phyloP scores from a whole-genome alignment of 92 coral and sea anemone species.

The Pocillopora meandrina region DNA sequence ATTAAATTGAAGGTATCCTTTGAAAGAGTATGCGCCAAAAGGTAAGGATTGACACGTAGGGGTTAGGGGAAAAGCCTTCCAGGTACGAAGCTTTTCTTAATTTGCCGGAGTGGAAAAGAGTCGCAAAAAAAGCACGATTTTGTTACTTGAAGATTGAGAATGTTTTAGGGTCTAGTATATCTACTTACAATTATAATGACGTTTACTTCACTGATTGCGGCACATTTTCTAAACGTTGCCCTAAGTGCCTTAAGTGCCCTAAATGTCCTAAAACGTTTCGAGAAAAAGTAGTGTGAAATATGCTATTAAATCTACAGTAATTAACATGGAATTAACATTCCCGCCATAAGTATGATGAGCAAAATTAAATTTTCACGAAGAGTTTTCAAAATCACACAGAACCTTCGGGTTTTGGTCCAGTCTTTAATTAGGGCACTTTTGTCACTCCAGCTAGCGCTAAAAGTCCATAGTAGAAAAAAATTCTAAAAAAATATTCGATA shows the following conservation, averaged over 20 bases:
- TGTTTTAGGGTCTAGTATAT: too few species aligned
- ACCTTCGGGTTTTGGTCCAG: background rate
- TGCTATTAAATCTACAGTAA: background rate
- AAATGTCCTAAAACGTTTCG: slow-evolving; percentile 12
- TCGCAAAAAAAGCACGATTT: too few species aligned
- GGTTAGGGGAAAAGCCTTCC: too few species aligned
- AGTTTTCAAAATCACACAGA: background rate
- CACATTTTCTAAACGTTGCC: background rate
- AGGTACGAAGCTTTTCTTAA: too few species aligned
- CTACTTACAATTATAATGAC: background rate
- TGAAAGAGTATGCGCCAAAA: too few species aligned
- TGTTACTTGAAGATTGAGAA: too few species aligned
- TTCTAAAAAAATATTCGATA: background rate
- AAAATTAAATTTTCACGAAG: background rate
- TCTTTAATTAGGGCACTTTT: slow-evolving; percentile 11
- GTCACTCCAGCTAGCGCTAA: background rate
- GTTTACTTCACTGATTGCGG: background rate
- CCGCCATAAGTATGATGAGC: background rate
- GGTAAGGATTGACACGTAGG: too few species aligned
- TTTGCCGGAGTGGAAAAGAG: too few species aligned
- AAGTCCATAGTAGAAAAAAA: background rate
- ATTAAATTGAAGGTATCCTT: too few species aligned
- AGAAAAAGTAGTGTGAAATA: background rate
- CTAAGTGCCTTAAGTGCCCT: slow-evolving; percentile 6
- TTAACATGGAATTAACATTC: background rate